A percentile compares a stretch with the other conserved stretches of the same genome.
phyloP scores from a whole-genome alignment of 1,140 invertebrate genomes.

The Neodiprion fabricii region DNA sequence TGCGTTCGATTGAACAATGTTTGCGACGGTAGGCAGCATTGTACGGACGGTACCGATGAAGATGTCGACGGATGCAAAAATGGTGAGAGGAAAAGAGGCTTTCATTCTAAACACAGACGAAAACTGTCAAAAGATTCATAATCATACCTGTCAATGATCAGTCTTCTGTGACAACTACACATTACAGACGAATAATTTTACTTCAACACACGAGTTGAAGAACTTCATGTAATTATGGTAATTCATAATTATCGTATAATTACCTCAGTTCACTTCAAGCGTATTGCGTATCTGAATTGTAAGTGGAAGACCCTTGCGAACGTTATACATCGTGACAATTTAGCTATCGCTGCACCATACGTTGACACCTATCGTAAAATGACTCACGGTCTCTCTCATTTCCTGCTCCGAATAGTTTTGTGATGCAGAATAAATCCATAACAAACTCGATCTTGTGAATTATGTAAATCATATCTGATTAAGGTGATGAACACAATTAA shows the following conservation, averaged over 20 bases:
- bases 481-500: too few relatives aligned
- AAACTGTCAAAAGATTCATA: too few relatives aligned
- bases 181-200: too few relatives aligned
- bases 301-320: neutral
- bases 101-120: too few relatives aligned
- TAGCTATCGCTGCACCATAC: neutral
- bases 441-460: too few relatives aligned
- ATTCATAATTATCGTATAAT: slow-evolving; percentile 22
- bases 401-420: neutral
- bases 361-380: neutral
- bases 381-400: neutral
- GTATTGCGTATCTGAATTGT: slow-evolving; percentile 31
- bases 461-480: too few relatives aligned
- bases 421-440: too few relatives aligned
- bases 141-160: too few relatives aligned
- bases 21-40: slow-evolving; percentile 78
- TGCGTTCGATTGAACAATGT: slow-evolving; percentile 71
- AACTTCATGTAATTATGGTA: slow-evolving; percentile 20
- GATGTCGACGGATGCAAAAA: slow-evolving; percentile 57
- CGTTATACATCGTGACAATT: neutral
- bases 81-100: slow-evolving; percentile 34
- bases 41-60: slow-evolving; percentile 82
- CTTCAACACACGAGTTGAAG: too few relatives aligned
- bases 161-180: too few relatives aligned
- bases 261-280: slow-evolving; percentile 28